phyloP scores from a whole-genome alignment of 2,797 vertebrate genomes.

The Notolepis coatsorum region DNA sequence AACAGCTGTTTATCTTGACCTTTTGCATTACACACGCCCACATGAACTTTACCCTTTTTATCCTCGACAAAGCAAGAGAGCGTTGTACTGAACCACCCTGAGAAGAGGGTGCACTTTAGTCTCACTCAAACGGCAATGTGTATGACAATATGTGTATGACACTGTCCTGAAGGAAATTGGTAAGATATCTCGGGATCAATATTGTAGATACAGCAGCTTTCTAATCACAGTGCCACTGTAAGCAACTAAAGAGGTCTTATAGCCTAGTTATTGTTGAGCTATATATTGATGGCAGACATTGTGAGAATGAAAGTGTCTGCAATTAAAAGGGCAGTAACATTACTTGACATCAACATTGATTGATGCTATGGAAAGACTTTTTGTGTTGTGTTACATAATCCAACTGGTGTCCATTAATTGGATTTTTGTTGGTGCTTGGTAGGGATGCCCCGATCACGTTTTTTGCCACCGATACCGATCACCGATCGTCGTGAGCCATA shows the following conservation, averaged over 20 bases:
- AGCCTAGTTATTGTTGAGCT: background rate
- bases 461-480: too few relatives aligned
- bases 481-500: too few relatives aligned
- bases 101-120: slow-evolving; percentile 21
- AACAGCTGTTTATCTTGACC: slow-evolving; percentile 54
- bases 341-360: slow-evolving; percentile 9
- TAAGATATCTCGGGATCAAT: background rate
- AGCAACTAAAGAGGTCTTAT: too few relatives aligned
- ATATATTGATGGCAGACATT: background rate
- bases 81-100: slow-evolving; percentile 33
- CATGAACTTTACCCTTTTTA: slow-evolving; percentile 40
- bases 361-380: slow-evolving; percentile 1
- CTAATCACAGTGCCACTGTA: background rate
- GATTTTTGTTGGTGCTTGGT: too few relatives aligned
- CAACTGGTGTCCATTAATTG: too few relatives aligned
- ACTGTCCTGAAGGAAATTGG: background rate
- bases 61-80: slow-evolving; percentile 39
- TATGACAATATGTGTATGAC: slow-evolving; percentile 11
- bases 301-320: background rate
- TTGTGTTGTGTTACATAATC: too few relatives aligned
- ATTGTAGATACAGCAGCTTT: slow-evolving; percentile 30
- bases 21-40: slow-evolving; percentile 20
- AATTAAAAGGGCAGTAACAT: background rate
- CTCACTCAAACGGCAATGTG: slow-evolving; percentile 25
- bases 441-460: too few relatives aligned